Evolutionary conservation across 2,888 invertebrate species (phyloP), one percentile per base, ranked within the genome.

Genomic region (Cephus nigrinus): DNA sequence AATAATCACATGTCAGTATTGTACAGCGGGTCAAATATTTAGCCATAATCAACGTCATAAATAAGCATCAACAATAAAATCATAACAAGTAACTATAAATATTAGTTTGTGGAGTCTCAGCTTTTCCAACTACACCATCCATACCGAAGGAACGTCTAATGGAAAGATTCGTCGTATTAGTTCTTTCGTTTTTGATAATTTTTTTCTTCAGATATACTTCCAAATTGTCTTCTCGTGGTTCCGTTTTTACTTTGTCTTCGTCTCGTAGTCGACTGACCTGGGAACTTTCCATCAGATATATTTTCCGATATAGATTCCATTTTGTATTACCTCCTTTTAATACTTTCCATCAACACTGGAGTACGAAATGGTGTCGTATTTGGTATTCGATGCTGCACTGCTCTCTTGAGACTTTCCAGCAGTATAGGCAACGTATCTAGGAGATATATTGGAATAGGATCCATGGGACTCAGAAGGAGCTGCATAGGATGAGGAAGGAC

Each of bases 291-390:
- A 55, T 55, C 55, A 55, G 55, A 2, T 55, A 55, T 9, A 23
- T 55, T 55, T 55, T 55, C 55, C 55, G 9, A 55, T 9, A 55
- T 23, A 55, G 55, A 55, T 55, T 23, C 23, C 23, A 23, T 23
- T 23, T 23, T 23, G 55, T 55, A 55, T 23, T 55, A 55, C 23
- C 2, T 55, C 55, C 23, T 72, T 68, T 80, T 79, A 88, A 83
- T 87, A 90, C 80, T 90, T 90, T 79, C 86, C 88, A 36, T 82
- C 83, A 30, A 86, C 84, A 76, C 88, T 86, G 4, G 91, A 91
- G 73, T 91, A 91, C 30, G 91, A 91, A 76, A 91, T 91, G 32
- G 91, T 91, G 76, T 91, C 91, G 80, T 91, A 91, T 77, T 87
- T 88, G 9, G 84, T 82, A 71, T 82, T 80, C 4, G 76, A 78